These are phyloP conservation scores for Myotis myotis DNA, from an alignment of 2,797 vertebrate species.

Conservation along the genomic window DNA sequence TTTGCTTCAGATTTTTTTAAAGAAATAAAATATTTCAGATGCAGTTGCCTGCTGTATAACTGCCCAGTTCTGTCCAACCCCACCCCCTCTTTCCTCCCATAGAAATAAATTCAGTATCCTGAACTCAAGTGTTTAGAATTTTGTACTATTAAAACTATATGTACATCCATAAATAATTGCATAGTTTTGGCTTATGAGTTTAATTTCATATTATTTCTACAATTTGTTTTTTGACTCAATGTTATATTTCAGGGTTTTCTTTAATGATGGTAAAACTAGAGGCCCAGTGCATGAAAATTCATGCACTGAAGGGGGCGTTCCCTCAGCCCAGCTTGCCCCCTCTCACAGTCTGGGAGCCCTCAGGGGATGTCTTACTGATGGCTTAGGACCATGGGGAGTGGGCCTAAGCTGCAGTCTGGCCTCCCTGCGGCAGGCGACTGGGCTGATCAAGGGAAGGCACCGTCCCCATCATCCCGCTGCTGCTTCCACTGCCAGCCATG, in stretches of 20 bases:
- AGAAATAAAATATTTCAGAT: background rate
- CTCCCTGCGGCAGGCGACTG: too few relatives aligned
- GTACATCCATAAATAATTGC: background rate
- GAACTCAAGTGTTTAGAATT: background rate
- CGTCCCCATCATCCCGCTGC: too few relatives aligned
- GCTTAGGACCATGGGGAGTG: too few relatives aligned
- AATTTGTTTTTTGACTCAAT: background rate
- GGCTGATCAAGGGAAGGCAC: too few relatives aligned
- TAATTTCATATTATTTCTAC: slow-evolving; percentile 32
- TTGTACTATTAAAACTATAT: background rate
- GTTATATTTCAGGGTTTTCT: background rate
- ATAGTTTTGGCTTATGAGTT: background rate
- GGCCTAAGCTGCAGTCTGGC: too few relatives aligned
- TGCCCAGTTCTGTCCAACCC: background rate
- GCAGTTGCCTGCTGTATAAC: background rate
- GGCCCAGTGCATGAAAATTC: too few relatives aligned
- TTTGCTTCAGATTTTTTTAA: slow-evolving; percentile 19
- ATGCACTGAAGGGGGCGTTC: too few relatives aligned
- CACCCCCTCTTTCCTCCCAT: background rate
- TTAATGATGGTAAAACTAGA: background rate
- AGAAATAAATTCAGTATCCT: background rate
- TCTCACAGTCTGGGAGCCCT: too few relatives aligned
- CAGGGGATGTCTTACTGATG: too few relatives aligned
- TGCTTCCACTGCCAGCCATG: too few relatives aligned
- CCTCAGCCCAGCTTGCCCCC: too few relatives aligned